Evolutionary conservation across 2,113 vertebrate species (phyloP).

Genomic region (Leucosticte australis): DNA sequence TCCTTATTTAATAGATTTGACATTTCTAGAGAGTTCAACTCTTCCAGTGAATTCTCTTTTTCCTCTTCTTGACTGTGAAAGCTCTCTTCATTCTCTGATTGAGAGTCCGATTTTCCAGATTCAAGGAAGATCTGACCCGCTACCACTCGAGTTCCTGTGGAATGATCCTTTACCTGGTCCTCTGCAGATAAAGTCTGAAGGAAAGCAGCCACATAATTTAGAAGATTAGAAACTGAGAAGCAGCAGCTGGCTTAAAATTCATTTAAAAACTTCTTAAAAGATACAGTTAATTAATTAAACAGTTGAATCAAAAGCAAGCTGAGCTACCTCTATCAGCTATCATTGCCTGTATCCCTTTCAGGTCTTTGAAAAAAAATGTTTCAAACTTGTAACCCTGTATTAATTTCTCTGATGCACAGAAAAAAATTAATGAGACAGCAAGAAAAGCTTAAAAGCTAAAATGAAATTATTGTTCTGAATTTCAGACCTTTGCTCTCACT

Average conservation of each 20-base stretch:
- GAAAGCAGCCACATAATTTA: neutral
- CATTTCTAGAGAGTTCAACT: slow-evolving; percentile 68
- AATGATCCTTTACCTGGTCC: slow-evolving; percentile 81
- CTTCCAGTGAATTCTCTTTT: slow-evolving; percentile 51
- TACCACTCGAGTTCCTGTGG: slow-evolving; percentile 70
- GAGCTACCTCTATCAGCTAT: neutral
- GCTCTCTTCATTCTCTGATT: slow-evolving; percentile 51
- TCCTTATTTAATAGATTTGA: slow-evolving; percentile 68
- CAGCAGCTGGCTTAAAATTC: neutral
- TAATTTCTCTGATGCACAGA: neutral
- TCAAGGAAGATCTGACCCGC: slow-evolving; percentile 78
- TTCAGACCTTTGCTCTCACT: neutral
- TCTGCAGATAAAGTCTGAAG: slow-evolving; percentile 72
- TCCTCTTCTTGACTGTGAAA: slow-evolving; percentile 59
- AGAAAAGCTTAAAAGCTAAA: neutral
- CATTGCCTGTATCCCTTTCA: neutral
- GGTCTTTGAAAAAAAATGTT: neutral
- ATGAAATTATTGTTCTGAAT: neutral
- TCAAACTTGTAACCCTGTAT: neutral
- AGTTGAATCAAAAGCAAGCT: neutral
- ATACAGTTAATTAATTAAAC: neutral
- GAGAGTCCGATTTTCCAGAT: slow-evolving; percentile 65
- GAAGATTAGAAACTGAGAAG: neutral
- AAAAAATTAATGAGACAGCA: neutral
- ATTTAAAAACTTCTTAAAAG: neutral